phyloP scores from a whole-genome alignment of 1,140 invertebrate species.

The Drosophila grimshawi region DNA sequence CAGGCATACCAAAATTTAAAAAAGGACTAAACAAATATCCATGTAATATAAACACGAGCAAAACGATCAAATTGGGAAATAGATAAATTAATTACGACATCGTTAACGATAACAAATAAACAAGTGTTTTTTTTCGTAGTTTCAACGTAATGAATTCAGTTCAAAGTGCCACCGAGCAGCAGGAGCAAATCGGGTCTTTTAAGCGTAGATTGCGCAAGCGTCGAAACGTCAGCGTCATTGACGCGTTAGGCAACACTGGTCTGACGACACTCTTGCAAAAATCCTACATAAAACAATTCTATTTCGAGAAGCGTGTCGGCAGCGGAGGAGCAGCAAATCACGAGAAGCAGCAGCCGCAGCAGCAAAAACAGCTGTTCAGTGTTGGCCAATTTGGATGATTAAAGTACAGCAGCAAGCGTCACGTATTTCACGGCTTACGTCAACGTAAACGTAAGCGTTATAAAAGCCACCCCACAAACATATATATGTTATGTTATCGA shows the following conservation, averaged over 20 bases:
- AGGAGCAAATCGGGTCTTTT: slow-evolving; percentile 57
- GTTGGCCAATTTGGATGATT: slow-evolving; percentile 64
- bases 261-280: slow-evolving; percentile 56
- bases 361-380: neutral
- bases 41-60: too few relatives aligned
- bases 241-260: slow-evolving; percentile 30
- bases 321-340: slow-evolving; percentile 55
- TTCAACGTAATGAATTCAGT: slow-evolving; percentile 76
- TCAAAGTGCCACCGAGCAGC: slow-evolving; percentile 56
- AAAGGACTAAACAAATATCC: too few relatives aligned
- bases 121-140: slow-evolving; percentile 19
- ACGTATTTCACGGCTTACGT: slow-evolving; percentile 1
- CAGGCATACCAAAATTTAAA: too few relatives aligned
- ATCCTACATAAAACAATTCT: slow-evolving; percentile 73
- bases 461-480: slow-evolving; percentile 11
- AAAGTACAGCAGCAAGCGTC: slow-evolving; percentile 1
- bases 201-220: slow-evolving; percentile 61
- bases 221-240: slow-evolving; percentile 22
- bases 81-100: too few relatives aligned
- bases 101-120: too few relatives aligned
- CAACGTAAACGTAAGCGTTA: slow-evolving; percentile 38
- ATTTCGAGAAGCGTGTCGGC: slow-evolving; percentile 74
- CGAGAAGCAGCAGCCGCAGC: neutral
- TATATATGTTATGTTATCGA: neutral
- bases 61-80: neutral